Conservation (phyloP, 2,797 vertebrate genomes). For the Acestrorhynchus altus region DNA sequence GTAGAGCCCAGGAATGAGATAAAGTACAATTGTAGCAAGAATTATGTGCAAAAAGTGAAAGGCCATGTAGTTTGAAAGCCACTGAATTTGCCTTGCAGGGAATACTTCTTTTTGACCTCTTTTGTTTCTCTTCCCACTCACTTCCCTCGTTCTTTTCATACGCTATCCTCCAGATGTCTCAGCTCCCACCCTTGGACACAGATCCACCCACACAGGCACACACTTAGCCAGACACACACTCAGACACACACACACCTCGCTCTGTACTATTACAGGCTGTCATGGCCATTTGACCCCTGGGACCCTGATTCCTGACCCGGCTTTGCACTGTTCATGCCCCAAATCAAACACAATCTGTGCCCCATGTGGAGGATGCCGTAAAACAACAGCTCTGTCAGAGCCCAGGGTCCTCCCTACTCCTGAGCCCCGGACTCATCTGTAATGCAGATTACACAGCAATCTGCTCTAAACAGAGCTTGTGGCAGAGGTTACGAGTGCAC, state of each 20-base stretch:
- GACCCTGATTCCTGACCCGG: conserved; percentile 38
- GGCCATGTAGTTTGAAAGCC: neutral
- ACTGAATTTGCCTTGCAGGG: too few relatives aligned
- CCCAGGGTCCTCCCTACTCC: conserved; percentile 19
- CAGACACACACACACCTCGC: neutral
- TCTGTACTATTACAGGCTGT: conserved; percentile 18
- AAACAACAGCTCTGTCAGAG: conserved; percentile 17
- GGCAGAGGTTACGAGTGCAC: conserved; percentile 25
- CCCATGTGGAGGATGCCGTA: conserved; percentile 44
- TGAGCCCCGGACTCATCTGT: conserved; percentile 35
- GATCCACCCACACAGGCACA: conserved; percentile 17
- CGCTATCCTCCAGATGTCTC: conserved; percentile 44
- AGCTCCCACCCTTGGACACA: conserved; percentile 35
- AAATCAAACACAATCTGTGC: conserved; percentile 44
- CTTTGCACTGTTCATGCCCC: conserved; percentile 32
- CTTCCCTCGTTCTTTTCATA: conserved; percentile 1
- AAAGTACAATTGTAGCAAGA: neutral
- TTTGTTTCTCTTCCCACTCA: conserved; percentile 3
- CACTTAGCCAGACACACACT: conserved; percentile 2
- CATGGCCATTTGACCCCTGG: conserved; percentile 40
- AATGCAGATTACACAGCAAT: conserved; percentile 50
- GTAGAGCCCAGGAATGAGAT: neutral
- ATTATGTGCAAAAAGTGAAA: neutral
- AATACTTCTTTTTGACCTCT: neutral
- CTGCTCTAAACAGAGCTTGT: conserved; percentile 25